Base-by-base conservation (phyloP, 2,113 vertebrate genomes). In the Prunella himalayana region DNA sequence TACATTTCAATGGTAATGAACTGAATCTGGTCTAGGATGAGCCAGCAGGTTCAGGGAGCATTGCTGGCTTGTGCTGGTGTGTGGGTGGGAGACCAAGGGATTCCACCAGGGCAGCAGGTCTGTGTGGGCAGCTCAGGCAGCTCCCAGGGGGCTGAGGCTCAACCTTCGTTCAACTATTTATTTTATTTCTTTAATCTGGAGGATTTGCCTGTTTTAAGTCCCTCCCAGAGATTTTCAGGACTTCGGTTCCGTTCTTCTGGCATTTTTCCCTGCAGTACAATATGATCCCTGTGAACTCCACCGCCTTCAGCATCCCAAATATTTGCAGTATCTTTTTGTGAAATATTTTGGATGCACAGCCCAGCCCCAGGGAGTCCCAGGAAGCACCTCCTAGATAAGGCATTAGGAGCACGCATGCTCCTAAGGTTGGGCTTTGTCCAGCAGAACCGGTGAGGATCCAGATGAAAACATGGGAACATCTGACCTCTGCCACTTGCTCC, bases 271-370 rank as follows among this genome's bases (percentile, higher is more conserved):
- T 28, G 27, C 33, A 83, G 75, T 90, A 77, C 73, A 83, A 73
- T n/a, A 45, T 0, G 7, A 90, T 77, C 59, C 42, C 54, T 73
- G 50, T 86, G 94, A 97, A 90, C 71, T 94, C 31, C 75, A 19
- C 75, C 57, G 94, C 76, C 75, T 94, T 83, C 64, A 90, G 63
- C 56, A 70, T 93, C 85, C 89, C 85, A 97, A 90, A 92, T 92
- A 96, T 86, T 96, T 93, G 33, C 82, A 92, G 68, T 92, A 94
- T 94, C 94, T 90, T 93, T 90, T 45, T 90, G 50, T 77, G 90
- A 57, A 95, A 82, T 90, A 63, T 57, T 96, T 88, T 92, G 82
- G 66, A 92, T 88, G 82, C 23, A 17, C 63, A 90, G 25, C 71
- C 35, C 9, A 88, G 71, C 88, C 82, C 79, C 88, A 54, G 88